These are phyloP conservation scores for Phrynocephalus vlangalii DNA, from an alignment of 2,797 vertebrate species.

Conservation along the genomic window DNA sequence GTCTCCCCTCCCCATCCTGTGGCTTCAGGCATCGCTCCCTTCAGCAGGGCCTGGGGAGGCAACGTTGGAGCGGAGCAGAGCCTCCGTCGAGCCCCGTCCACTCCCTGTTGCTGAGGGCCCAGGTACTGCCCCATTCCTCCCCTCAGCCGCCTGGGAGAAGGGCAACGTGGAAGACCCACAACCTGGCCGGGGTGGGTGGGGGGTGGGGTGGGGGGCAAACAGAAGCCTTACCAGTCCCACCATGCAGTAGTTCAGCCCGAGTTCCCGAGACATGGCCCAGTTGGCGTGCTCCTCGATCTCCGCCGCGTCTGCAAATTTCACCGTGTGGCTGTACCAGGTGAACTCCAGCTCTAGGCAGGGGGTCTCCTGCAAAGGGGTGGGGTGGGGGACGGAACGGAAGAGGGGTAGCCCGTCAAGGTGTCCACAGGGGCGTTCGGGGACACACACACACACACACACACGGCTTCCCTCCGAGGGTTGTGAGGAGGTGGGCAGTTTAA, in stretches of 20 bases:
- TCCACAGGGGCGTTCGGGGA: too few relatives aligned
- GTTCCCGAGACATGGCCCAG: slow-evolving; percentile 78
- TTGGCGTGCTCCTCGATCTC: slow-evolving; percentile 79
- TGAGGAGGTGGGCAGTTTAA: too few relatives aligned
- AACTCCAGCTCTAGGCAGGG: slow-evolving; percentile 80
- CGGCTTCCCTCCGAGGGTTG: not conserved
- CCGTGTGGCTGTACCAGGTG: slow-evolving; percentile 74
- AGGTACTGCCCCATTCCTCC: not conserved
- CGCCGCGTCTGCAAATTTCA: slow-evolving; percentile 74
- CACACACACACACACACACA: not conserved
- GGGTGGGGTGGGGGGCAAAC: not conserved
- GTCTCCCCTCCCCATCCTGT: too few relatives aligned
- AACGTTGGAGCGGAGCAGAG: too few relatives aligned
- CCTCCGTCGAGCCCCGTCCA: too few relatives aligned
- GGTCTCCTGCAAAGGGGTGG: slow-evolving; percentile 69
- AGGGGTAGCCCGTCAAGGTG: not conserved
- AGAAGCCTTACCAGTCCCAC: slow-evolving; percentile 66
- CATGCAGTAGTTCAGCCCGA: slow-evolving; percentile 76
- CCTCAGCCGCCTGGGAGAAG: too few relatives aligned
- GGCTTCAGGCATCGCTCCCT: too few relatives aligned
- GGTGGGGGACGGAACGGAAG: not conserved
- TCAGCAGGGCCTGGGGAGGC: too few relatives aligned
- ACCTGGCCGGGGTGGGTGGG: not conserved
- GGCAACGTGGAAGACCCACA: too few relatives aligned
- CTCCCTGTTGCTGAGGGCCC: not conserved